These are phyloP conservation scores for Abrostola triplasia DNA, from an alignment of 2,888 invertebrate genomes.

Conservation along the genomic window DNA sequence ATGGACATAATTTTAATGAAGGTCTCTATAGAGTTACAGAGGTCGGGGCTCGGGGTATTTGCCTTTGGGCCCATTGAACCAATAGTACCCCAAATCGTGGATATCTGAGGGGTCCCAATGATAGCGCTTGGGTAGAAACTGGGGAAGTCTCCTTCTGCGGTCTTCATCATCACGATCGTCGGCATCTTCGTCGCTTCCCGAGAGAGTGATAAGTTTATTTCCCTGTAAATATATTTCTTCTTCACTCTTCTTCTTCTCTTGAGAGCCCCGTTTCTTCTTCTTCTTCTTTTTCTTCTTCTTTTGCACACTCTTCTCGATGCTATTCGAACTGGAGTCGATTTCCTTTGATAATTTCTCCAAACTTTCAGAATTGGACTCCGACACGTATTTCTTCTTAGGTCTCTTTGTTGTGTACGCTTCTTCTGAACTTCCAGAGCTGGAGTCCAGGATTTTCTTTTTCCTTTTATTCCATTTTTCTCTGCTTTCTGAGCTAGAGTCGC, in stretches of 20 bases:
- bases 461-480: not conserved
- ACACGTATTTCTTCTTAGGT: not conserved
- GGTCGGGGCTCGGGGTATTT: slow-evolving; percentile 33
- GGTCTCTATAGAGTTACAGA: not conserved
- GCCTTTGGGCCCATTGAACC: slow-evolving; percentile 73
- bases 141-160: slow-evolving; percentile 56
- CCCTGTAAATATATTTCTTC: slow-evolving; percentile 22
- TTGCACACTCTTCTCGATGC: not conserved
- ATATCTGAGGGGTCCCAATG: slow-evolving; percentile 69
- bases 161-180: not conserved
- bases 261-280: not conserved
- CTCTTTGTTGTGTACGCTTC: not conserved
- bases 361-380: not conserved
- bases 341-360: not conserved
- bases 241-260: not conserved
- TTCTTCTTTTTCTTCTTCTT: slow-evolving; percentile 3
- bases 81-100: slow-evolving; percentile 67
- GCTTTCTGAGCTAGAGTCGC: not conserved
- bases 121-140: slow-evolving; percentile 74
- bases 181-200: not conserved
- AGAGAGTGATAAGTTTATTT: slow-evolving; percentile 10
- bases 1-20: not conserved
- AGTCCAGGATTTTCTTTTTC: not conserved
- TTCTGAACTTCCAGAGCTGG: not conserved
- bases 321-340: not conserved